These are phyloP conservation scores for Crotalus horridus DNA, from an alignment of 2,113 vertebrate species.

Conservation along the genomic window DNA sequence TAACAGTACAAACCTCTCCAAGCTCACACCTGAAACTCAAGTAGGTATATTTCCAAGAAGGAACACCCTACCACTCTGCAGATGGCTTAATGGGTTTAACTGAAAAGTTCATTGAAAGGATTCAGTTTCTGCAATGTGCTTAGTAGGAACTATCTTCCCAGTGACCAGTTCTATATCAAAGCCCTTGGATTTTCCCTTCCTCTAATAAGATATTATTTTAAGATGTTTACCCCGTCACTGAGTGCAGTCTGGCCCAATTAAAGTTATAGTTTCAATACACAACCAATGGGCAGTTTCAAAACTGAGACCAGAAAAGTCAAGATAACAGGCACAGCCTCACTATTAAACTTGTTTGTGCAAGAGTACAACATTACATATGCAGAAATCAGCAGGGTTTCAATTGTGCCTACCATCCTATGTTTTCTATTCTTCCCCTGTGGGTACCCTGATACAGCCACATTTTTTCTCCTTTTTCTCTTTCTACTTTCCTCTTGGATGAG, in stretches of 20 bases:
- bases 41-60: background rate
- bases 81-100: background rate
- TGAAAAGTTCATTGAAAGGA: too few relatives aligned
- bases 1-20: background rate
- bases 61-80: background rate
- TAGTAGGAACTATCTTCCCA: background rate
- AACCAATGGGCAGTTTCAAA: background rate
- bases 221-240: background rate
- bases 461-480: background rate
- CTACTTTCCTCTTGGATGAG: background rate
- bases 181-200: background rate
- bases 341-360: background rate
- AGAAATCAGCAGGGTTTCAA: background rate
- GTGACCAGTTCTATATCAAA: background rate
- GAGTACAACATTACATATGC: background rate
- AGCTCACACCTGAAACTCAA: background rate
- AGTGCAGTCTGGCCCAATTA: background rate
- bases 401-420: background rate
- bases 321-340: background rate
- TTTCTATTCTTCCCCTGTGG: background rate
- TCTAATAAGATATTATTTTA: background rate
- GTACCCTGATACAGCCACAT: background rate
- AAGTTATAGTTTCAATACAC: background rate
- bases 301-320: background rate
- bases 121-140: background rate